Evolutionary conservation across 2,113 vertebrate genomes (phyloP).

Genomic region (Malurus melanocephalus): DNA sequence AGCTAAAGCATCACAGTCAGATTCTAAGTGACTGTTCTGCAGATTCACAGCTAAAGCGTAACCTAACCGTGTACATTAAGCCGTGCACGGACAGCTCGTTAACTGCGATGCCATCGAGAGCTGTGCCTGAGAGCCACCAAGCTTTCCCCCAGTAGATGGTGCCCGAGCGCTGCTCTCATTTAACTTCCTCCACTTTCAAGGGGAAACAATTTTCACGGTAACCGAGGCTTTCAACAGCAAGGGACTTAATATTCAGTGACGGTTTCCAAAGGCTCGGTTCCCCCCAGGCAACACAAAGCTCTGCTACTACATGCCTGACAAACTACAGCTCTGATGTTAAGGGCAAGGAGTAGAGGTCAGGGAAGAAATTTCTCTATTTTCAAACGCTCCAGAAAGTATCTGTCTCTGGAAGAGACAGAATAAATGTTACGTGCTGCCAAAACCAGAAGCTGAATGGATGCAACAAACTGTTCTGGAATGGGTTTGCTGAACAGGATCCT

Average conservation of each 20-base stretch:
- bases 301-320: background rate
- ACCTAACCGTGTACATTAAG: background rate
- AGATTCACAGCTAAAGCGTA: background rate
- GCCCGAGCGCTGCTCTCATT: conserved; percentile 8
- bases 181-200: background rate
- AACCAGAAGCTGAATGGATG: background rate
- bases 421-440: background rate
- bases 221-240: background rate
- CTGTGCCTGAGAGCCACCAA: background rate
- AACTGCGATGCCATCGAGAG: background rate
- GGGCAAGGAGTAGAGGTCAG: background rate
- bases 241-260: background rate
- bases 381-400: background rate
- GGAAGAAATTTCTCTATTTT: background rate
- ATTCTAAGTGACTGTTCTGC: background rate
- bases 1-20: background rate
- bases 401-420: background rate
- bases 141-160: conserved; percentile 67
- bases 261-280: background rate
- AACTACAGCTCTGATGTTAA: background rate
- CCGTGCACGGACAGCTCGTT: accelerated
- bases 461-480: background rate
- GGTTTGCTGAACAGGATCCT: background rate
- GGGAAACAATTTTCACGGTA: background rate
- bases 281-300: background rate